These are phyloP conservation scores for Gymnodraco acuticeps DNA, from an alignment of 2,797 vertebrate genomes.

Conservation along the genomic window DNA sequence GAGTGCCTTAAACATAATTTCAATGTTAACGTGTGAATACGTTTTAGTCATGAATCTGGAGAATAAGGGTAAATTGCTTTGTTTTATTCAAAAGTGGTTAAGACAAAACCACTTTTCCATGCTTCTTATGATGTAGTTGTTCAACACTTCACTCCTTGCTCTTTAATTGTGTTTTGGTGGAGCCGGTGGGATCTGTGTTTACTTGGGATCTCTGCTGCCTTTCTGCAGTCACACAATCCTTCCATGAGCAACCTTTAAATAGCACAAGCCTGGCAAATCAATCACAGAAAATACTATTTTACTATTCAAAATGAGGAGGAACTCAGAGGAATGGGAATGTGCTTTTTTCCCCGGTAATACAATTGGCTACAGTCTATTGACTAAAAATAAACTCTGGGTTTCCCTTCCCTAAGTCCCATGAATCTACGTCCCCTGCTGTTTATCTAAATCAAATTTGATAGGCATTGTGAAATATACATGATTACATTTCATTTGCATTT, in stretches of 20 bases:
- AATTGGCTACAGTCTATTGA: slow-evolving; percentile 81
- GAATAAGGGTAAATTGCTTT: too few species aligned
- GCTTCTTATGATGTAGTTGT: not conserved
- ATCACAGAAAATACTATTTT: slow-evolving; percentile 67
- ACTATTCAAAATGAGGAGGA: slow-evolving; percentile 77
- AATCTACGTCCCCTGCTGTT: slow-evolving; percentile 56
- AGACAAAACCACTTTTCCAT: slow-evolving; percentile 1
- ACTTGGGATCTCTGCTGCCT: slow-evolving; percentile 59
- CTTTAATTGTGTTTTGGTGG: not conserved
- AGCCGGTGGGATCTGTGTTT: slow-evolving; percentile 59
- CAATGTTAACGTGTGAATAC: too few species aligned
- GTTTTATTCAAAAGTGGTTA: too few species aligned
- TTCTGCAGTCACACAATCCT: slow-evolving; percentile 41
- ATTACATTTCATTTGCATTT: slow-evolving; percentile 33
- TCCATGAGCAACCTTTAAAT: slow-evolving; percentile 34
- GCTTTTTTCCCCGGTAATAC: slow-evolving; percentile 78
- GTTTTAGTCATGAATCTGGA: too few species aligned
- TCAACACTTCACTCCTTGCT: not conserved
- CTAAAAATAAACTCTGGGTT: slow-evolving; percentile 56
- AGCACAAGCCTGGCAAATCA: slow-evolving; percentile 60
- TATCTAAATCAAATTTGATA: slow-evolving; percentile 51
- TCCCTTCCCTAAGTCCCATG: slow-evolving; percentile 64
- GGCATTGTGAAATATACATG: slow-evolving; percentile 18
- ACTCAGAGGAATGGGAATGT: slow-evolving; percentile 74
- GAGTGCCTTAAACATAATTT: not conserved